Conservation (phyloP, 2,888 invertebrate species). For the Melieria picta region DNA sequence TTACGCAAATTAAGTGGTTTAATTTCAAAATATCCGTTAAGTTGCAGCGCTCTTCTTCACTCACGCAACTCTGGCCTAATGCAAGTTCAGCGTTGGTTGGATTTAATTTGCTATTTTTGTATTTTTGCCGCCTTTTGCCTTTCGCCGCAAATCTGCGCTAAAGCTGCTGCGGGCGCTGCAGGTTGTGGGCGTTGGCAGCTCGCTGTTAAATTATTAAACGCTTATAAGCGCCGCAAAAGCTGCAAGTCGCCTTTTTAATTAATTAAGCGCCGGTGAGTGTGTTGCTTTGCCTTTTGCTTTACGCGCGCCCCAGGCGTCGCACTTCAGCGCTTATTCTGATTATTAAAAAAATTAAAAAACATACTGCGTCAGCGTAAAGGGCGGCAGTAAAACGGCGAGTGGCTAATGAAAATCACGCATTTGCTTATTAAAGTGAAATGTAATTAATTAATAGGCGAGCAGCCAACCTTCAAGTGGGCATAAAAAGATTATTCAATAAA, state of each 20-base stretch:
- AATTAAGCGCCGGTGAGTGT: constrained; percentile 25
- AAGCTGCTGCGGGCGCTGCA: neutral
- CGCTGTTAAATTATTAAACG: constrained; percentile 28
- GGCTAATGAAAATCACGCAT: constrained; percentile 21
- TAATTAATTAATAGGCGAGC: constrained; percentile 2
- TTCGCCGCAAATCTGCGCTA: neutral
- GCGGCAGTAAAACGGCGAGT: constrained; percentile 10
- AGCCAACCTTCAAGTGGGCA: too few species aligned
- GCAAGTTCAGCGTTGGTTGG: too few species aligned
- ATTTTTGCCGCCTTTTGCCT: neutral
- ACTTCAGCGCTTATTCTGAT: too few species aligned
- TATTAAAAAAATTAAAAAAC: too few species aligned
- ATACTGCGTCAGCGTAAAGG: too few species aligned
- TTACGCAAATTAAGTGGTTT: constrained; percentile 6
- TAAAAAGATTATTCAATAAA: too few species aligned
- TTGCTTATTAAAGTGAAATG: constrained; percentile 23
- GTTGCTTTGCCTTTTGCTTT: constrained; percentile 2
- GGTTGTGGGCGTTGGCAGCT: neutral
- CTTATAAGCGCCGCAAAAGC: constrained; percentile 19
- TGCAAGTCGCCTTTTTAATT: constrained; percentile 23
- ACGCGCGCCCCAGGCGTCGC: too few species aligned
- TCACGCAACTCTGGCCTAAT: too few species aligned
- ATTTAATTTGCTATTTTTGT: neutral
- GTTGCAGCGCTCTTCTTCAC: too few species aligned
- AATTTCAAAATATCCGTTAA: neutral